Percentiles rank a stretch among this genome's conserved stretches.
Conservation (phyloP, 2,113 vertebrate species). For the Heterochromis multidens region DNA sequence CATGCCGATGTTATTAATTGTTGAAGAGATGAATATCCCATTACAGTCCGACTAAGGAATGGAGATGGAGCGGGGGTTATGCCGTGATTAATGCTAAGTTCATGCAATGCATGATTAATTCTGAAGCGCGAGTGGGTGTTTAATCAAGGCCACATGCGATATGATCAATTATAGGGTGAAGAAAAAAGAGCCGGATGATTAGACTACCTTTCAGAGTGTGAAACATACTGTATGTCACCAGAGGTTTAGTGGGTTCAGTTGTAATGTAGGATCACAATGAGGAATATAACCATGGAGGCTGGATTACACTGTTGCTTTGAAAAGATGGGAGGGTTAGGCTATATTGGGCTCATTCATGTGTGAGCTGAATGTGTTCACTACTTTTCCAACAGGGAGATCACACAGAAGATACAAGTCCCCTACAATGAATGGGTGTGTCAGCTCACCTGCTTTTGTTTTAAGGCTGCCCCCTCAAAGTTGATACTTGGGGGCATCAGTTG, state of each 20-base stretch:
- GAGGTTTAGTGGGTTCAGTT: conserved; percentile 59
- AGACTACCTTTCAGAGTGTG: conserved; percentile 63
- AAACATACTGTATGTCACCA: conserved; percentile 60
- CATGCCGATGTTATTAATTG: conserved; percentile 75
- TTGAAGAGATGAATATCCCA: conserved; percentile 77
- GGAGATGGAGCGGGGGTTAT: conserved; percentile 67
- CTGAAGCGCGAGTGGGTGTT: conserved; percentile 67
- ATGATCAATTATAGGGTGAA: conserved; percentile 69
- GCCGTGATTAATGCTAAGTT: conserved; percentile 73
- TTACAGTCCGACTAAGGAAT: conserved; percentile 72
- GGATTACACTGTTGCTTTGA: conserved; percentile 43
- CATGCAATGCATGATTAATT: conserved; percentile 76
- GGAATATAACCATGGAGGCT: conserved; percentile 30
- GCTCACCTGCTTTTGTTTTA: background rate
- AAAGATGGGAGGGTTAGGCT: conserved; percentile 29
- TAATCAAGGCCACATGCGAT: conserved; percentile 73
- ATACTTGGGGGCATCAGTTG: background rate
- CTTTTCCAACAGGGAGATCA: background rate
- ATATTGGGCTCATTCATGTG: conserved; percentile 40
- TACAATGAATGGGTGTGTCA: background rate
- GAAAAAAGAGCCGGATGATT: conserved; percentile 58
- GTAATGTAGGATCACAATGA: conserved; percentile 52
- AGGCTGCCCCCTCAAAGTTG: background rate
- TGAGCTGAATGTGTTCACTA: conserved; percentile 17
- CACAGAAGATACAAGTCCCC: background rate